Conservation (phyloP, 2,113 vertebrate species). For the Piprites chloris region DNA sequence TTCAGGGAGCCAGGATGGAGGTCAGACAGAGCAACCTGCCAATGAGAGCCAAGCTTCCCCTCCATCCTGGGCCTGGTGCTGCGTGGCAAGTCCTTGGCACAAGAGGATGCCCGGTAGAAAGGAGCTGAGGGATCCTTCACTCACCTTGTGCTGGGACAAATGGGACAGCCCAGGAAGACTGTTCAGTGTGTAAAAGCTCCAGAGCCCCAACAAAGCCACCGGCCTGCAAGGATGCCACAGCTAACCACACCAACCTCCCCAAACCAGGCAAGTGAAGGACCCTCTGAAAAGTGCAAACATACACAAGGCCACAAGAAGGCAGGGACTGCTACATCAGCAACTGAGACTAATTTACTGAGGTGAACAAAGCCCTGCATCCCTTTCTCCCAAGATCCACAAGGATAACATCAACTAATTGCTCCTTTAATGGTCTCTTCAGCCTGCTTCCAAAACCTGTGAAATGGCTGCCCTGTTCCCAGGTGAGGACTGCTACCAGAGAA, state of each 20-base stretch:
- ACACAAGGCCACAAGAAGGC: background rate
- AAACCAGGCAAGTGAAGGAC: background rate
- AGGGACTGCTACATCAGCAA: background rate
- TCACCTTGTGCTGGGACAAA: background rate
- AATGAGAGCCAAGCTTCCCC: background rate
- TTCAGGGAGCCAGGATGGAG: background rate
- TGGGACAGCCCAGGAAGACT: fast-evolving
- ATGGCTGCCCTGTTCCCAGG: background rate
- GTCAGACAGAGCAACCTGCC: background rate
- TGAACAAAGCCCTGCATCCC: background rate
- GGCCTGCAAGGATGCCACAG: background rate
- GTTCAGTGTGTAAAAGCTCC: background rate
- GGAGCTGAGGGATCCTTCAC: background rate
- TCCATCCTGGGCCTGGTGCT: background rate
- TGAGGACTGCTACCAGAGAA: background rate
- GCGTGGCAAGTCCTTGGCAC: background rate
- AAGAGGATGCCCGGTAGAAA: background rate
- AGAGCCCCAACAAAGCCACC: background rate
- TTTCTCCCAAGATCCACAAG: background rate
- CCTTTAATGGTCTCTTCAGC: background rate
- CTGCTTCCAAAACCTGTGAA: background rate
- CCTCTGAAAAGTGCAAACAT: background rate
- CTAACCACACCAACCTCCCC: background rate
- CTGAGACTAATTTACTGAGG: background rate
- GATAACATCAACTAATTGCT: background rate